phyloP scores from a whole-genome alignment of 2,888 invertebrate genomes.

The Melinaea menophilus region DNA sequence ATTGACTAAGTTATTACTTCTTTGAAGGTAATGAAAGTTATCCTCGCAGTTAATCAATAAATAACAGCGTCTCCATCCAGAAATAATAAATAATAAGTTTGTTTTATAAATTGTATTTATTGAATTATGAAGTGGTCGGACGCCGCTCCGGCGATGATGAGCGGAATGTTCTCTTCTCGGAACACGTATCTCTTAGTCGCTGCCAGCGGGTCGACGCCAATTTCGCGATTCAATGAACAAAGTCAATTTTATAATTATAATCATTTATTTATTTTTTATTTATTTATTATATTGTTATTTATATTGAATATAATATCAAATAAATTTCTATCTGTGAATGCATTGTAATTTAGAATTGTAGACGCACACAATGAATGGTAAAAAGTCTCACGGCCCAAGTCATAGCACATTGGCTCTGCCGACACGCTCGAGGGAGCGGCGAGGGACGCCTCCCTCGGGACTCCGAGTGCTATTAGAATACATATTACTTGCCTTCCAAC shows the following conservation, averaged over 20 bases:
- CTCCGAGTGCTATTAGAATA: slow-evolving; percentile 61
- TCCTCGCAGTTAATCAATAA: no score
- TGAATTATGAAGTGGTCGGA: slow-evolving; percentile 14
- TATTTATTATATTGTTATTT: slow-evolving; percentile 11
- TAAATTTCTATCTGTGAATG: slow-evolving; percentile 15
- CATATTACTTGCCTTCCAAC: slow-evolving; percentile 62
- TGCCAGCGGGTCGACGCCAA: slow-evolving; percentile 17
- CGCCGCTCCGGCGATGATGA: slow-evolving; percentile 25
- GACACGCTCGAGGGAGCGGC: slow-evolving; percentile 56
- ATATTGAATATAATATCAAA: slow-evolving; percentile 9
- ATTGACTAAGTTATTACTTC: no score
- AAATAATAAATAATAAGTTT: background rate
- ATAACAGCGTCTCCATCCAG: no score
- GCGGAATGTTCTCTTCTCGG: slow-evolving; percentile 27
- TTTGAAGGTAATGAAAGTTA: no score
- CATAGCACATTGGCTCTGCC: slow-evolving; percentile 66
- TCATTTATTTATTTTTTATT: slow-evolving; percentile 8
- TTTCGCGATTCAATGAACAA: slow-evolving; percentile 22
- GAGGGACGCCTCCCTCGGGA: slow-evolving; percentile 63
- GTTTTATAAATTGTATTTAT: slow-evolving; percentile 14
- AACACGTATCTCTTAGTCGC: slow-evolving; percentile 29
- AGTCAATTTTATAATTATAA: background rate
- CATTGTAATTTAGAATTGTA: slow-evolving; percentile 36
- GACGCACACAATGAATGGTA: slow-evolving; percentile 48
- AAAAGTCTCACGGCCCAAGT: slow-evolving; percentile 62